phyloP scores from a whole-genome alignment of 2,888 invertebrate genomes.

The Teleiodes luculella region DNA sequence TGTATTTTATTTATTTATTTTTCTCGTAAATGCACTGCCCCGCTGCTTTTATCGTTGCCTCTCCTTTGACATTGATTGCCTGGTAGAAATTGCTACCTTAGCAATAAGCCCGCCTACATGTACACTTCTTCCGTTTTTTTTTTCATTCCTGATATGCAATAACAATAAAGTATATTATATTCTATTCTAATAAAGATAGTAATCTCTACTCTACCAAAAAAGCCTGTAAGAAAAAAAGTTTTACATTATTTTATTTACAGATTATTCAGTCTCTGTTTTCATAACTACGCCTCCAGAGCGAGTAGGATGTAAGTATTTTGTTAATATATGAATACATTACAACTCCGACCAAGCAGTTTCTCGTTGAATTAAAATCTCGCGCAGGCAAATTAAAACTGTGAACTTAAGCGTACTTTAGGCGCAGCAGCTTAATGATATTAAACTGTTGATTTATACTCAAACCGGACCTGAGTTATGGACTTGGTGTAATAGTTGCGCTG shows the following conservation, averaged over 20 bases:
- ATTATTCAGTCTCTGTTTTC: slow-evolving; percentile 10
- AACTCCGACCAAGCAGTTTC: slow-evolving; percentile 61
- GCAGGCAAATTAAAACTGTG: slow-evolving; percentile 61
- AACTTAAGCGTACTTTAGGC: slow-evolving; percentile 65
- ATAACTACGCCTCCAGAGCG: slow-evolving; percentile 22
- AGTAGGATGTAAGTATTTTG: slow-evolving; percentile 47
- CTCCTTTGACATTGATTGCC: too few relatives aligned
- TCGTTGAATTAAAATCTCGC: slow-evolving; percentile 66
- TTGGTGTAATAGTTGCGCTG: slow-evolving; percentile 16
- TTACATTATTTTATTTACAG: too few relatives aligned
- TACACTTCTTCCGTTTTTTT: too few relatives aligned
- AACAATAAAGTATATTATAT: too few relatives aligned
- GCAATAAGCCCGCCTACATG: too few relatives aligned
- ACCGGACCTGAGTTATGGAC: slow-evolving; percentile 42
- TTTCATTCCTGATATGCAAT: too few relatives aligned
- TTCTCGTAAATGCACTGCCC: too few relatives aligned
- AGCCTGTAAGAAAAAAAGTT: not conserved
- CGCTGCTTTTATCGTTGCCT: too few relatives aligned
- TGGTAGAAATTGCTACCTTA: too few relatives aligned
- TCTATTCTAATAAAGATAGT: too few relatives aligned
- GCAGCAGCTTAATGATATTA: slow-evolving; percentile 64
- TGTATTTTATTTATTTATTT: too few relatives aligned
- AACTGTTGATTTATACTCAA: slow-evolving; percentile 67
- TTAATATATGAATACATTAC: slow-evolving; percentile 66
- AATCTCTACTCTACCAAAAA: not conserved